Evolutionary conservation across 2,888 invertebrate genomes (phyloP).

Genomic region (Phragmatobia fuliginosa): DNA sequence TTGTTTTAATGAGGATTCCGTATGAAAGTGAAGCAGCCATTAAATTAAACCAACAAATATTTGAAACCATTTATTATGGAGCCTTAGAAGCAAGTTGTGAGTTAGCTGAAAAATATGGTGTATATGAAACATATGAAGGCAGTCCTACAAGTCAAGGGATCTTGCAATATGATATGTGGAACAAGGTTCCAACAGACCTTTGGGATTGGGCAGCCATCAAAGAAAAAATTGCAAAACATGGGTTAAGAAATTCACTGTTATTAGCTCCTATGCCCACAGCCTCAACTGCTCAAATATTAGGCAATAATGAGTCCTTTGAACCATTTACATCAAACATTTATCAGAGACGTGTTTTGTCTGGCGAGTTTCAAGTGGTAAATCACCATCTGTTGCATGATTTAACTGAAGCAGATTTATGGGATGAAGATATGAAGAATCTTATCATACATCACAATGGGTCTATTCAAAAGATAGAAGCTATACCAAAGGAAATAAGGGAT

Average conservation of each 20-base stretch:
- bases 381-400: slow-evolving; percentile 97
- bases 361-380: slow-evolving; percentile 98
- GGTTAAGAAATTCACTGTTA: slow-evolving; percentile 96
- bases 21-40: slow-evolving; percentile 96
- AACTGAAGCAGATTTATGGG: slow-evolving; percentile 96
- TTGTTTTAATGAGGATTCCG: slow-evolving; percentile 96
- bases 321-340: slow-evolving; percentile 99
- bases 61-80: slow-evolving; percentile 99
- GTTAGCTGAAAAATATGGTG: slow-evolving; percentile 93
- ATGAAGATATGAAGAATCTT: slow-evolving; percentile 97
- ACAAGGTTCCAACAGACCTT: slow-evolving; percentile 93
- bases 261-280: slow-evolving; percentile 99
- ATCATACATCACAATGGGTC: slow-evolving; percentile 97
- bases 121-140: slow-evolving; percentile 97
- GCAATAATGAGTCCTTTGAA: slow-evolving; percentile 99
- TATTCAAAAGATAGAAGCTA: slow-evolving; percentile 94
- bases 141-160: slow-evolving; percentile 98
- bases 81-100: slow-evolving; percentile 98
- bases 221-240: slow-evolving; percentile 94
- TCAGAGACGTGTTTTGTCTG: slow-evolving; percentile 96
- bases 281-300: slow-evolving; percentile 99
- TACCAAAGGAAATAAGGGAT: slow-evolving; percentile 94
- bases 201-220: slow-evolving; percentile 97
- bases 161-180: slow-evolving; percentile 99
- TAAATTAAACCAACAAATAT: slow-evolving; percentile 96